phyloP scores from a whole-genome alignment of 1,140 invertebrate genomes.

The Ips nitidus region DNA sequence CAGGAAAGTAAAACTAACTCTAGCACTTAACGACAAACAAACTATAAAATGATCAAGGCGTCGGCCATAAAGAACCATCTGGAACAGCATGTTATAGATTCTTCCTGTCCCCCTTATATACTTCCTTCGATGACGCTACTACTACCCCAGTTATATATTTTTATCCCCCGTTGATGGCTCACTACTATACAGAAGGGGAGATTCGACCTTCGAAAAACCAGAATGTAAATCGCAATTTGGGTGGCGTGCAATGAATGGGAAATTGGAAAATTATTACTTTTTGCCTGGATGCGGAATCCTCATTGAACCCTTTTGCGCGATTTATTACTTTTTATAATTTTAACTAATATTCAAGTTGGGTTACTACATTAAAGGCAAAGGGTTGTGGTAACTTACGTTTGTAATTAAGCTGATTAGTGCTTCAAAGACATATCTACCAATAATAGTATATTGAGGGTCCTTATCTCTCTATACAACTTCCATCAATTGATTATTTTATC shows the following conservation, averaged over 20 bases:
- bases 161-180: constrained; percentile 28
- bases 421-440: neutral
- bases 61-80: constrained; percentile 5
- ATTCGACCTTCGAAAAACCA: constrained; percentile 24
- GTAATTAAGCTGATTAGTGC: neutral
- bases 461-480: neutral
- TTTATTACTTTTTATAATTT: constrained; percentile 2
- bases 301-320: constrained; percentile 13
- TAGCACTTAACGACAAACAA: too few relatives aligned
- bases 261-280: constrained; percentile 32
- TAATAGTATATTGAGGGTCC: too few relatives aligned
- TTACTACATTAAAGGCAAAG: neutral
- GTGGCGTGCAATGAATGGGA: constrained; percentile 27
- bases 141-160: constrained; percentile 30
- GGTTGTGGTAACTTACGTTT: neutral
- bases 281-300: constrained; percentile 15
- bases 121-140: constrained; percentile 27
- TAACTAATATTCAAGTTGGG: neutral
- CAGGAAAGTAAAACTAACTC: too few relatives aligned
- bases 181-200: constrained; percentile 23
- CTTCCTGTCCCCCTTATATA: constrained; percentile 16
- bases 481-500: neutral
- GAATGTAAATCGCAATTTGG: constrained; percentile 33
- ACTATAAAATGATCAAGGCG: neutral
- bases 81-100: constrained; percentile 26